Percentiles rank a stretch among this genome's conserved stretches.
These are phyloP conservation scores for Pantherophis guttatus DNA, from an alignment of 2,113 vertebrate genomes.

Conservation along the genomic window DNA sequence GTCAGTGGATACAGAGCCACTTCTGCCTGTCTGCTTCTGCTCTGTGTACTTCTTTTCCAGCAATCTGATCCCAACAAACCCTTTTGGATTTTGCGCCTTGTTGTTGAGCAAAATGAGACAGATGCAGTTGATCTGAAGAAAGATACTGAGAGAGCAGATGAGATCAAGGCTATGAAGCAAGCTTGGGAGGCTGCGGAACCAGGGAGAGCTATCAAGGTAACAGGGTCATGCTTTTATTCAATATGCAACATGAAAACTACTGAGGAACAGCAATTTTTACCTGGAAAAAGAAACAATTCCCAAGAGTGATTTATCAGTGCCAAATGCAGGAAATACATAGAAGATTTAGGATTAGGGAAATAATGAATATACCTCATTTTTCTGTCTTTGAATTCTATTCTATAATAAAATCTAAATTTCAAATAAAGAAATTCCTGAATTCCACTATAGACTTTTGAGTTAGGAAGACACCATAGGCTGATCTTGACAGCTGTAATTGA, in stretches of 20 bases:
- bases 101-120: conserved; percentile 72
- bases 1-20: neutral
- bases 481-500: too few relatives aligned
- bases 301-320: neutral
- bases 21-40: neutral
- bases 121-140: conserved; percentile 75
- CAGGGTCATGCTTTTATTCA: neutral
- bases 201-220: conserved; percentile 84
- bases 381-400: neutral
- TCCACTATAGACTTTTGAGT: neutral
- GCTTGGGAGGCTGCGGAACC: conserved; percentile 86
- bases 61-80: conserved; percentile 72
- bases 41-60: conserved; percentile 34
- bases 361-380: neutral
- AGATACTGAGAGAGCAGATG: conserved; percentile 79
- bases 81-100: conserved; percentile 77
- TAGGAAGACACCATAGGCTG: neutral
- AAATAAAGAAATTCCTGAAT: neutral
- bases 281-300: neutral
- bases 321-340: neutral
- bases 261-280: neutral
- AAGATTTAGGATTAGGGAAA: neutral
- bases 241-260: conserved; percentile 10
- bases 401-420: neutral
- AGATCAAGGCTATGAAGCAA: conserved; percentile 84